Conservation (phyloP, 2,113 vertebrate species). For the Pontoporia blainvillei region DNA sequence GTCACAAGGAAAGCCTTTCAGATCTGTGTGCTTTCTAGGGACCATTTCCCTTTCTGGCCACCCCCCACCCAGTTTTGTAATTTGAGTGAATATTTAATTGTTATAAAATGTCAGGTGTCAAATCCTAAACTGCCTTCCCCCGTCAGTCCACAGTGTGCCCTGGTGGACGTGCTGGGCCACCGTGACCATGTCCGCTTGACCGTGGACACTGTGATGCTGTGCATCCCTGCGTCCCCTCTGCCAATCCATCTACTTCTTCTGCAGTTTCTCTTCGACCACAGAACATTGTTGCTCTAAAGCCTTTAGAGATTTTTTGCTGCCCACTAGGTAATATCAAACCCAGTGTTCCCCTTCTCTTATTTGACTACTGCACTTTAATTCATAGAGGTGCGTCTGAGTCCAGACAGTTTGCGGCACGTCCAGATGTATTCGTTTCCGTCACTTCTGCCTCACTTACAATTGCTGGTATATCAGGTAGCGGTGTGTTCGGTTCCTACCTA, state of each 20-base stretch:
- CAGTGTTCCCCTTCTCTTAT: not conserved
- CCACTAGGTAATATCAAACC: not conserved
- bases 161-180: not conserved
- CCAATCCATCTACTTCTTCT: not conserved
- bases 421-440: not conserved
- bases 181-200: not conserved
- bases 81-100: not conserved
- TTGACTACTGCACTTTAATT: not conserved
- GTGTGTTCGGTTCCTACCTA: not conserved
- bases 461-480: not conserved
- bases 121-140: not conserved
- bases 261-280: not conserved
- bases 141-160: not conserved
- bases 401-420: too few relatives aligned
- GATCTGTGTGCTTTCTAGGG: not conserved
- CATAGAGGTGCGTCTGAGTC: not conserved
- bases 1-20: not conserved
- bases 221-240: not conserved
- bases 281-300: not conserved
- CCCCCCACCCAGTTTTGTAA: not conserved
- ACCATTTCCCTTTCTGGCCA: not conserved
- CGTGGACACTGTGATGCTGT: too few relatives aligned
- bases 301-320: not conserved
- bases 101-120: not conserved
- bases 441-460: not conserved